Conservation (phyloP, 2,113 vertebrate genomes). For the Actenoides lindsayi region DNA sequence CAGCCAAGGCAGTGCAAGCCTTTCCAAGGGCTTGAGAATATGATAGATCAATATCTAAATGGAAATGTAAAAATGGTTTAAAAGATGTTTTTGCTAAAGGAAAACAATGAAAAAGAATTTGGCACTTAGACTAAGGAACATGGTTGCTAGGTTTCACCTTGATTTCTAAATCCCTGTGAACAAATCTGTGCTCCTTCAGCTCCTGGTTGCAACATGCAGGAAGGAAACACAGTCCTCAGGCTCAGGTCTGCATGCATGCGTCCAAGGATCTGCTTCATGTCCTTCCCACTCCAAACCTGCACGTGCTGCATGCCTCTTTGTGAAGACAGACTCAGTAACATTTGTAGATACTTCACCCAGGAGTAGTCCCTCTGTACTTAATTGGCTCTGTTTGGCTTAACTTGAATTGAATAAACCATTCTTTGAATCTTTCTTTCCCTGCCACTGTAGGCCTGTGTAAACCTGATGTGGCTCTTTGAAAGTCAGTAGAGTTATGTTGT, state of each 20-base stretch:
- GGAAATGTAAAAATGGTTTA: background rate
- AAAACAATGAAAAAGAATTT: background rate
- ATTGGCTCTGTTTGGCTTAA: background rate
- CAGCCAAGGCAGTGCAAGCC: background rate
- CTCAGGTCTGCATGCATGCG: background rate
- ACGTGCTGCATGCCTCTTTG: rapidly evolving
- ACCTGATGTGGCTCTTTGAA: background rate
- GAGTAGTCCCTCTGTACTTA: background rate
- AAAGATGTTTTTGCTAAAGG: background rate
- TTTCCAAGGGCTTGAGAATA: background rate
- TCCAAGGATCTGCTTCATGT: background rate
- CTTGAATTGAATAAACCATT: background rate
- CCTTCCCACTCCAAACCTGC: background rate
- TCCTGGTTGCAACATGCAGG: background rate
- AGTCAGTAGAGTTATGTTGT: background rate
- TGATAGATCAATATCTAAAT: background rate
- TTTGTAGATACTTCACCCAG: background rate
- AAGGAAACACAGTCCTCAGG: background rate
- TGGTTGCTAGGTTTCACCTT: background rate
- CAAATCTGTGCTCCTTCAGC: background rate
- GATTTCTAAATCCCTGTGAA: background rate
- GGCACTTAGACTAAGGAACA: background rate
- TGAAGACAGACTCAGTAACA: background rate
- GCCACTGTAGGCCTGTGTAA: background rate
- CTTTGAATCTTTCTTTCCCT: background rate